Percentiles rank a stretch among this genome's conserved stretches.
Conservation (phyloP, 2,888 invertebrate genomes). For the Acrocera orbiculus region DNA sequence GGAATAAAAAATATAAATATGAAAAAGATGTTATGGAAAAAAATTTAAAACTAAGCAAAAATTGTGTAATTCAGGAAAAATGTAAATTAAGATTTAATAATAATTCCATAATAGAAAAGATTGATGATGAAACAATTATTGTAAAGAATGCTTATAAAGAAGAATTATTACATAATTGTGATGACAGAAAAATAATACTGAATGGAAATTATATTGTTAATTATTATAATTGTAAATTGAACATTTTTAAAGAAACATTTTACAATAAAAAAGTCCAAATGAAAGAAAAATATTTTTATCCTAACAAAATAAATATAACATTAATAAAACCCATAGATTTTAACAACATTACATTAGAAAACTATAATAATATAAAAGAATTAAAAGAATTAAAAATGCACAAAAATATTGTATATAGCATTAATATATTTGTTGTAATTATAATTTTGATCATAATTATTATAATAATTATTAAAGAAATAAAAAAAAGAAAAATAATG, state of each 20-base stretch:
- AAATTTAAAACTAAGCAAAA: slow-evolving; percentile 4
- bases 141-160: slow-evolving; percentile 4
- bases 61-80: slow-evolving; percentile 2
- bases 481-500: neutral
- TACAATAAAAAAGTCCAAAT: neutral
- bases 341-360: too few relatives aligned
- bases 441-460: neutral
- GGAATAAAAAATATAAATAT: slow-evolving; percentile 2
- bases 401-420: slow-evolving; percentile 1
- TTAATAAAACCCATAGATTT: too few relatives aligned
- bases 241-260: slow-evolving; percentile 7
- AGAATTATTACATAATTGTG: slow-evolving; percentile 7
- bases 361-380: too few relatives aligned
- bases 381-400: slow-evolving; percentile 5
- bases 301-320: neutral
- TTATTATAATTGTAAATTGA: slow-evolving; percentile 9
- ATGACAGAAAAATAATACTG: slow-evolving; percentile 6
- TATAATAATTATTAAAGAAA: neutral
- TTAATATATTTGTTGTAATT: neutral
- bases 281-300: neutral
- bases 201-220: slow-evolving; percentile 7
- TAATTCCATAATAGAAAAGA: neutral
- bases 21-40: slow-evolving; percentile 1
- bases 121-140: slow-evolving; percentile 5
- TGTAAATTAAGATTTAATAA: slow-evolving; percentile 4